Evolutionary conservation across 2,113 vertebrate genomes (phyloP), one percentile per base, ranked within the genome.

Genomic region (Lampris megalopsis): DNA sequence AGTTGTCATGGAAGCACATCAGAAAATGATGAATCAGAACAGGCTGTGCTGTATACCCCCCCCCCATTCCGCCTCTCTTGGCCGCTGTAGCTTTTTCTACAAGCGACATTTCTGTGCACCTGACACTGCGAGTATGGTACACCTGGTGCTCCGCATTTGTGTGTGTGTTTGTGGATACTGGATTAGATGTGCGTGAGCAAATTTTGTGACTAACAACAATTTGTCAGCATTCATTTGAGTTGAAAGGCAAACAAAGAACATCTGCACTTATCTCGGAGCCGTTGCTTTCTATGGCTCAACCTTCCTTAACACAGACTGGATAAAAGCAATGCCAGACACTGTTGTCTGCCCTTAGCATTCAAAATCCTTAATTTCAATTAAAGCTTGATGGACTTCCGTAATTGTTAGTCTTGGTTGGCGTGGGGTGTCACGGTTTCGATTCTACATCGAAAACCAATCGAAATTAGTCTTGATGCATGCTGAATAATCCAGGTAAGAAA

Each of bases 11-110:
- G 54, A 62, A 8, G 24, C 64, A 64, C 43, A 68, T 64, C 61
- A 73, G 60, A 77, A 61, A 36, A 52, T 77, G 73, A 76, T 80
- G 42, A 73, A 80, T 64, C 53, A 53, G 41, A 68, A 52, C 53
- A 54, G 43, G n/a, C 63, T 61, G 63, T 63, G 7, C 67, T 57
- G 45, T 52, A 61, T 8, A 49, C 1, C 38, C 24, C 24, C 24
- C 13, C 67, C 67, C 1, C 24, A 54, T 67, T 42, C 13, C 45
- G 42, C 24, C 56, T 38, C 0, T 57, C 40, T 56, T 40, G 36
- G 43, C 45, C 36, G 11, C 24, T 24, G 24, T 24, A 24, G 24
- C 24, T 24, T 24, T 24, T 24, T 24, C 24, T 24, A 24, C 24
- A 24, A 24, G 24, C 24, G 24, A 24, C 24, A 24, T 24, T 24